A percentile compares a stretch with the other conserved stretches of the same genome.
These are phyloP conservation scores for Pollenia labialis DNA, from an alignment of 2,888 invertebrate species.

Conservation along the genomic window DNA sequence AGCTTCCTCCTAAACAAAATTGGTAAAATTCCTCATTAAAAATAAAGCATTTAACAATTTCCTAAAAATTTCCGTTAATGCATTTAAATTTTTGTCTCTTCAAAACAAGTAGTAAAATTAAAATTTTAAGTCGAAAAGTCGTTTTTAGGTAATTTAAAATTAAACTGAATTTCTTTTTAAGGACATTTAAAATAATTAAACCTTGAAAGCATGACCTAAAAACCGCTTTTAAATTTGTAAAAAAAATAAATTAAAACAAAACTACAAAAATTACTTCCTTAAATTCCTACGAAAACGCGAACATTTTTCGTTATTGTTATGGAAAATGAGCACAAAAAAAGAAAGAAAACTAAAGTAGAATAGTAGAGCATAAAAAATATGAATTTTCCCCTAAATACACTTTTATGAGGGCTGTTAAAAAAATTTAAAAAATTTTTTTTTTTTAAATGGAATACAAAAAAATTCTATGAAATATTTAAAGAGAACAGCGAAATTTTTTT, in stretches of 20 bases:
- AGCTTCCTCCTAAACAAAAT: too few relatives aligned
- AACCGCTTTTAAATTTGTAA: background rate
- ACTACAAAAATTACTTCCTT: constrained; percentile 17
- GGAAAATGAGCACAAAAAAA: background rate
- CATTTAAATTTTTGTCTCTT: constrained; percentile 9
- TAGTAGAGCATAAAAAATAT: constrained; percentile 57
- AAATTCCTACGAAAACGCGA: constrained; percentile 34
- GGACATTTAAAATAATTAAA: background rate
- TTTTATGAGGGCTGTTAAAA: constrained; percentile 8
- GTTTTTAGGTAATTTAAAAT: constrained; percentile 20
- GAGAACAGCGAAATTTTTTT: background rate
- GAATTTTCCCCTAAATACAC: background rate
- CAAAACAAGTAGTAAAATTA: too few relatives aligned
- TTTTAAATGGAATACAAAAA: constrained; percentile 14
- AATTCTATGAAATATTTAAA: background rate
- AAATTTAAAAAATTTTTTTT: background rate
- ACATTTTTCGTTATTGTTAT: background rate
- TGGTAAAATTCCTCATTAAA: too few relatives aligned
- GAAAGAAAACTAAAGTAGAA: constrained; percentile 46
- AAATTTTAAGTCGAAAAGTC: constrained; percentile 44
- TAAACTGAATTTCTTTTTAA: background rate
- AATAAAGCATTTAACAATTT: too few relatives aligned
- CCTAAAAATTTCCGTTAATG: too few relatives aligned
- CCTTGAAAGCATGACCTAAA: background rate
- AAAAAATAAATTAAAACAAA: background rate